Evolutionary conservation across 2,113 vertebrate genomes (phyloP).

Genomic region (Coptodon bakossiorum): DNA sequence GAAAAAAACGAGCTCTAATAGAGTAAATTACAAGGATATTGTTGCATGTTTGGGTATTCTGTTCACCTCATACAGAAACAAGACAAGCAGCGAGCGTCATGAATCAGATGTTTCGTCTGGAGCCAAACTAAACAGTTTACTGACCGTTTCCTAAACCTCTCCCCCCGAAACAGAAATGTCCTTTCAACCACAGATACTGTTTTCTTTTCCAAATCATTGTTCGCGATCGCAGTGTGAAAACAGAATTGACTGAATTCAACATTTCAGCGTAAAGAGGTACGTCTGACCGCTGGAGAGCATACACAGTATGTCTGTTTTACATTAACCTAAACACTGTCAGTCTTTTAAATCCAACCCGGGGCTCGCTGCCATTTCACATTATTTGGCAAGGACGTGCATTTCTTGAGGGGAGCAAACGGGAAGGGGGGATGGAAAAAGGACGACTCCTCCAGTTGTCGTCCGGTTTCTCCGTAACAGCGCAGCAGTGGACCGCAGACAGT

Average conservation of each 20-base stretch:
- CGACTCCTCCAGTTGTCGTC: constrained; percentile 24
- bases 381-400: neutral
- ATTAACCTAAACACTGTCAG: neutral
- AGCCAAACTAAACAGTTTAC: neutral
- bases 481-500: constrained; percentile 14
- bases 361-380: neutral
- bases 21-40: constrained; percentile 16
- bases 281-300: neutral
- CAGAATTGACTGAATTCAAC: neutral
- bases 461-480: neutral
- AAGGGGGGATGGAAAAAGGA: neutral
- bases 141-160: neutral
- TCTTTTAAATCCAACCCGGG: constrained; percentile 7
- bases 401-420: neutral
- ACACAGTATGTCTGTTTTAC: neutral
- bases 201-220: neutral
- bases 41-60: neutral
- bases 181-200: neutral
- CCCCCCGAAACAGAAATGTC: neutral
- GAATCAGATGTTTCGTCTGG: neutral
- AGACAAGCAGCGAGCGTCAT: neutral
- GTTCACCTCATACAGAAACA: neutral
- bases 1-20: neutral
- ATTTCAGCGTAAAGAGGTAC: neutral
- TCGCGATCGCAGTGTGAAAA: neutral